phyloP scores from a whole-genome alignment of 2,797 vertebrate species.

The Salarias fasciatus region DNA sequence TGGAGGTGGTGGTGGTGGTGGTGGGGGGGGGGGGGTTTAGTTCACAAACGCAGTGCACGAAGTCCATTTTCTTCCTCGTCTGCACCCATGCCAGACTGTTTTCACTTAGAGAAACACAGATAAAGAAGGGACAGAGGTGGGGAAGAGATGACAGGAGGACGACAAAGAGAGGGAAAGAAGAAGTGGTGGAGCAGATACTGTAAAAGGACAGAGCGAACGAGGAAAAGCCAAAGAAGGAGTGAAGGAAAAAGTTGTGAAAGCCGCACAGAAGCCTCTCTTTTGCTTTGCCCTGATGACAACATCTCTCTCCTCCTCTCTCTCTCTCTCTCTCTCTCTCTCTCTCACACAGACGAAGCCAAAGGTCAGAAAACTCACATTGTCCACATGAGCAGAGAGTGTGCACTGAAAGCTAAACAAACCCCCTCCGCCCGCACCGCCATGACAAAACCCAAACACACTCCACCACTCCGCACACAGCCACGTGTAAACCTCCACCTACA shows the following conservation, averaged over 20 bases:
- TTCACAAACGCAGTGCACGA: conserved; percentile 44
- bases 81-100: conserved; percentile 23
- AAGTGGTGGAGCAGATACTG: conserved; percentile 1
- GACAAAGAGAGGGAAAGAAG: background rate
- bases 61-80: conserved; percentile 39
- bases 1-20: too few relatives aligned
- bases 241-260: conserved; percentile 12
- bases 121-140: too few relatives aligned
- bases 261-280: background rate
- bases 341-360: conserved; percentile 43
- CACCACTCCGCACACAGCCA: background rate
- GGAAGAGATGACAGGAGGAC: too few relatives aligned
- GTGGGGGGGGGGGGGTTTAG: background rate
- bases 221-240: conserved; percentile 2
- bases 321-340: background rate
- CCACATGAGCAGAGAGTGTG: conserved; percentile 27
- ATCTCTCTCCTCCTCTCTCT: too few relatives aligned
- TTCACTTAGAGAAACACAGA: background rate
- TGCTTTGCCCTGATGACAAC: conserved; percentile 1
- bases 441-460: conserved; percentile 52
- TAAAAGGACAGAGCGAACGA: background rate
- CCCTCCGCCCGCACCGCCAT: conserved; percentile 11
- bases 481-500: conserved; percentile 12
- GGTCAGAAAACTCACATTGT: conserved; percentile 56
- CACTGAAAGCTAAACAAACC: conserved; percentile 51